Conservation (phyloP, 1,140 invertebrate genomes). For the Aleiodes sp. region DNA sequence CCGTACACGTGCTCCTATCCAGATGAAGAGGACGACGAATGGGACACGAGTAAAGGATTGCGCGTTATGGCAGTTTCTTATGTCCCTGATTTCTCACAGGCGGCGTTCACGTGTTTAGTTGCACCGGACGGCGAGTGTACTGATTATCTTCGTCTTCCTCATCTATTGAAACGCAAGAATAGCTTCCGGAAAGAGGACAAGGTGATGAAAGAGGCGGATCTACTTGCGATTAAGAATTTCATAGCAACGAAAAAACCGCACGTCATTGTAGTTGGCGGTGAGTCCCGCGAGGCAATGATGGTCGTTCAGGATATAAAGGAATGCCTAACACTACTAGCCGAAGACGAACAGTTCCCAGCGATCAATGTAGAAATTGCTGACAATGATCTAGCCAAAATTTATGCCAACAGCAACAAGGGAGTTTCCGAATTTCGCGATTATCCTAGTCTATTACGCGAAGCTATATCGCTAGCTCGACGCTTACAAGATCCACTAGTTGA, state of each 20-base stretch:
- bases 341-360: slow-evolving; percentile 87
- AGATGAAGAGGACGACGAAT: slow-evolving; percentile 91
- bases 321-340: slow-evolving; percentile 78
- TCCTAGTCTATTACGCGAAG: slow-evolving; percentile 86
- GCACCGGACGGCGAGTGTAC: slow-evolving; percentile 90
- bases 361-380: slow-evolving; percentile 93
- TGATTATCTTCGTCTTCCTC: slow-evolving; percentile 87
- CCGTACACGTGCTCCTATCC: slow-evolving; percentile 84
- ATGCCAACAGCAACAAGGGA: slow-evolving; percentile 90
- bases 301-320: slow-evolving; percentile 86
- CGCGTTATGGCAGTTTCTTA: slow-evolving; percentile 90
- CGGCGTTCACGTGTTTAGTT: slow-evolving; percentile 89
- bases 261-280: slow-evolving; percentile 89
- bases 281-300: slow-evolving; percentile 88
- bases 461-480: slow-evolving; percentile 90
- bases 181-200: slow-evolving; percentile 79
- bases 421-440: slow-evolving; percentile 91
- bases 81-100: slow-evolving; percentile 84
- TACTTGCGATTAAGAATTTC: slow-evolving; percentile 84
- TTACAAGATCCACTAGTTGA: slow-evolving; percentile 97
- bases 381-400: slow-evolving; percentile 91
- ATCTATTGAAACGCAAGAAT: slow-evolving; percentile 85
- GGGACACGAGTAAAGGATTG: slow-evolving; percentile 86
- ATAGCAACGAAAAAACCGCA: slow-evolving; percentile 93
- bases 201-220: slow-evolving; percentile 80